These are phyloP conservation scores for Penelope pileata DNA, from an alignment of 2,113 vertebrate genomes.

Conservation along the genomic window DNA sequence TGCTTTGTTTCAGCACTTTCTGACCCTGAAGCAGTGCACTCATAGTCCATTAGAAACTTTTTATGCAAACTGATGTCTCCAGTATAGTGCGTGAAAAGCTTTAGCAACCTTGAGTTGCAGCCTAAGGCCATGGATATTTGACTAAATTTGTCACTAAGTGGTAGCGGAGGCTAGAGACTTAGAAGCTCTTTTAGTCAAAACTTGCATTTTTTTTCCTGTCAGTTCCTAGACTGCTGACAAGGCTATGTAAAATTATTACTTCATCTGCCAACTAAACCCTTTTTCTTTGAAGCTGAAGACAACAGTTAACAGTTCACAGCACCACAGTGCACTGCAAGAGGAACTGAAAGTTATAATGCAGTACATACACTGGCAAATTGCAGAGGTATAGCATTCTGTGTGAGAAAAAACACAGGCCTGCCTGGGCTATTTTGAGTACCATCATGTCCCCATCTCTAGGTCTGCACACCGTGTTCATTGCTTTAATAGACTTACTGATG, in stretches of 20 bases:
- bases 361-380: neutral
- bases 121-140: neutral
- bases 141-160: neutral
- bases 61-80: neutral
- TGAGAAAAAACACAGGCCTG: neutral
- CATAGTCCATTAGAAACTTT: slow-evolving; percentile 45
- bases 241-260: neutral
- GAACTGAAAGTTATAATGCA: neutral
- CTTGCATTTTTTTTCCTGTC: neutral
- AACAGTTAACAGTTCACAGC: neutral
- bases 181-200: neutral
- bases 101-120: neutral
- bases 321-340: neutral
- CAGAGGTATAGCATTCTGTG: neutral
- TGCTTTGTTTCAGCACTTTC: slow-evolving; percentile 54
- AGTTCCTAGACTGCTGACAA: neutral
- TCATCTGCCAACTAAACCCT: neutral
- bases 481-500: neutral
- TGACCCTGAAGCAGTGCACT: slow-evolving; percentile 27
- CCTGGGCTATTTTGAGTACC: neutral
- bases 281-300: neutral
- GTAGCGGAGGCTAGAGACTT: neutral
- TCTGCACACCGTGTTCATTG: neutral
- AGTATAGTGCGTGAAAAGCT: neutral
- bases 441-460: neutral